Conservation (phyloP, 30 jellyfish, hydroid and myxozoan species). For the Turritopsis dohrnii region DNA sequence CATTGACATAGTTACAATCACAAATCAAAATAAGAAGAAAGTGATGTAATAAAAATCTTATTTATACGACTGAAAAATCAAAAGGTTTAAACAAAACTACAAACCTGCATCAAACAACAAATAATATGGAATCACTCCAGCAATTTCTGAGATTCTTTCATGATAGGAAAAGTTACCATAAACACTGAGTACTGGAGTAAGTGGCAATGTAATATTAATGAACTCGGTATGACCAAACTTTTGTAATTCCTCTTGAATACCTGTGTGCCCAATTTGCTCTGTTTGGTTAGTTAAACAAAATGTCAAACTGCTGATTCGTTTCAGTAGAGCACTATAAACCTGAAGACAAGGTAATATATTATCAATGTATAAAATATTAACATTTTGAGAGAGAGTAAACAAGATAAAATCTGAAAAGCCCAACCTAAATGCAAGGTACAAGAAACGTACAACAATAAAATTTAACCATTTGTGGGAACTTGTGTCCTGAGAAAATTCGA, state of each 20-base stretch:
- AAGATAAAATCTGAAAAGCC: no score
- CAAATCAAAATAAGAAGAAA: no score
- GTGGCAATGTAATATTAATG: not conserved
- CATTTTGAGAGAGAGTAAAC: not conserved
- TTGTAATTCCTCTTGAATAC: not conserved
- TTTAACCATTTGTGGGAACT: no score
- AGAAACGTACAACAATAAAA: no score
- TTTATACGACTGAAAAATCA: no score
- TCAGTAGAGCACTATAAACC: not conserved
- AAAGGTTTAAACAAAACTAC: not conserved
- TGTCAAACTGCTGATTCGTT: not conserved
- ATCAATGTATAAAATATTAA: not conserved
- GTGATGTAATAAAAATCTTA: no score
- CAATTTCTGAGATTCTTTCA: not conserved
- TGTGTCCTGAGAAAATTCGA: no score
- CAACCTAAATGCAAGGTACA: no score
- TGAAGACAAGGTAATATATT: not conserved
- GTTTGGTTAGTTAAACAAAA: not conserved
- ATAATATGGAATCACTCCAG: constrained; percentile 14
- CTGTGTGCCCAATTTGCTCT: not conserved
- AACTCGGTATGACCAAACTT: constrained; percentile 10
- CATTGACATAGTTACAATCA: no score
- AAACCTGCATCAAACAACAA: constrained; percentile 16
- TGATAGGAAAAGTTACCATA: not conserved
- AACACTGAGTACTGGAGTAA: constrained; percentile 6